phyloP scores from a whole-genome alignment of 2,113 vertebrate species.

The Campylomormyrus tamandua region DNA sequence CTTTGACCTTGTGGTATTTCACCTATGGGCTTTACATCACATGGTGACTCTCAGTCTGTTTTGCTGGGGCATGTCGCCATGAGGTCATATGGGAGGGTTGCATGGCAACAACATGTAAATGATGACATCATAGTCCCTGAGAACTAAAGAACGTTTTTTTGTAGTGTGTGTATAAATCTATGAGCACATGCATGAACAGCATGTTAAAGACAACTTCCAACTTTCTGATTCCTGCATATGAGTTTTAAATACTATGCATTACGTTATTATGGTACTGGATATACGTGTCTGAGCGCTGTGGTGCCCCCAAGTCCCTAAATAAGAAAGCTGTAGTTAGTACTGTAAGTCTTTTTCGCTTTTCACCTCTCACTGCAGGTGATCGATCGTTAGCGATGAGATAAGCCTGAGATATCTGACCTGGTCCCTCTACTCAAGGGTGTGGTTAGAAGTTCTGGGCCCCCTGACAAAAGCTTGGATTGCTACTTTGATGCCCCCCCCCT shows the following conservation, averaged over 20 bases:
- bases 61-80: background rate
- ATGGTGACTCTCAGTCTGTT: background rate
- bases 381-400: background rate
- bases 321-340: background rate
- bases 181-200: background rate
- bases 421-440: background rate
- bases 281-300: background rate
- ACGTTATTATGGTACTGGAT: background rate
- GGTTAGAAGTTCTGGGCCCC: too few species aligned
- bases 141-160: background rate
- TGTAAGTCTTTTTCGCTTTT: background rate
- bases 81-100: background rate
- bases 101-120: background rate
- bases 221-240: background rate
- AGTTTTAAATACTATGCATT: background rate
- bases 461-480: background rate
- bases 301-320: background rate
- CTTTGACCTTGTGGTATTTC: background rate
- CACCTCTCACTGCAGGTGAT: background rate
- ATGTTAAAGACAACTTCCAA: background rate
- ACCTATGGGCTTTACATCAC: background rate
- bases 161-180: background rate
- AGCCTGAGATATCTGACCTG: background rate
- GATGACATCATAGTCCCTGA: conserved; percentile 2
- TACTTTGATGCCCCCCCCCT: too few species aligned